Percentiles rank a stretch among this genome's conserved stretches.
These are phyloP conservation scores for Drosophila borealis DNA, from an alignment of 2,888 invertebrate genomes.

Conservation along the genomic window DNA sequence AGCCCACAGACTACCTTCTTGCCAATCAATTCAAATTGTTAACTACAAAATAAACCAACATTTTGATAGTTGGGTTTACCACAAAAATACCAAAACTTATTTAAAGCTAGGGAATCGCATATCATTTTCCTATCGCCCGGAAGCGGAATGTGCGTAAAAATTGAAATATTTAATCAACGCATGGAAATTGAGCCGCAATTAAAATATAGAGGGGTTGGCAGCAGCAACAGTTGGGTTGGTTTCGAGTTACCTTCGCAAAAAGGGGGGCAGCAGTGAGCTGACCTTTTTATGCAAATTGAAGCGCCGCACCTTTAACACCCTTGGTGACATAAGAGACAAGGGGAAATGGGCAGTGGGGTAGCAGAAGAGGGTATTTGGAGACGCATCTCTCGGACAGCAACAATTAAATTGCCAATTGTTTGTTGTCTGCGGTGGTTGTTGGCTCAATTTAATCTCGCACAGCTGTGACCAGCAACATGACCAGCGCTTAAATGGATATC, in stretches of 20 bases:
- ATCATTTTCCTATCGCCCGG: slow-evolving; percentile 19
- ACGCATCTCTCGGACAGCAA: slow-evolving; percentile 27
- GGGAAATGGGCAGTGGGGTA: no score
- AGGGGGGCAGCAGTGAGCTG: slow-evolving; percentile 3
- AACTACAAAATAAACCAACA: slow-evolving; percentile 1
- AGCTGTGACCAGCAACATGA: slow-evolving; percentile 37
- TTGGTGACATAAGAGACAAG: not conserved
- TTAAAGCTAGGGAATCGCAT: slow-evolving; percentile 9
- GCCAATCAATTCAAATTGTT: slow-evolving; percentile 24
- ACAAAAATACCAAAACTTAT: not conserved
- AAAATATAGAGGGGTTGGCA: slow-evolving; percentile 26
- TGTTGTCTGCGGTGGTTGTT: slow-evolving; percentile 31
- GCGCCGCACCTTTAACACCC: slow-evolving; percentile 32
- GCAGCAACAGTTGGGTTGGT: slow-evolving; percentile 50
- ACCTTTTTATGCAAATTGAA: slow-evolving; percentile 55
- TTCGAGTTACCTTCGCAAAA: not conserved
- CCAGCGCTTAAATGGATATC: slow-evolving; percentile 40
- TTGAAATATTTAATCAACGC: slow-evolving; percentile 70
- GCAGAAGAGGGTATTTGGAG: slow-evolving; percentile 2
- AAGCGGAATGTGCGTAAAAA: slow-evolving; percentile 64
- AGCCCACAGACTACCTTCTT: not conserved
- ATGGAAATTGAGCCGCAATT: slow-evolving; percentile 36
- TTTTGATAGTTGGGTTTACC: not conserved
- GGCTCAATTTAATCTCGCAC: slow-evolving; percentile 21
- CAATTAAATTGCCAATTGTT: slow-evolving; percentile 54